Conservation (phyloP, 1,140 invertebrate species). For the Zaprionus tsacasi region DNA sequence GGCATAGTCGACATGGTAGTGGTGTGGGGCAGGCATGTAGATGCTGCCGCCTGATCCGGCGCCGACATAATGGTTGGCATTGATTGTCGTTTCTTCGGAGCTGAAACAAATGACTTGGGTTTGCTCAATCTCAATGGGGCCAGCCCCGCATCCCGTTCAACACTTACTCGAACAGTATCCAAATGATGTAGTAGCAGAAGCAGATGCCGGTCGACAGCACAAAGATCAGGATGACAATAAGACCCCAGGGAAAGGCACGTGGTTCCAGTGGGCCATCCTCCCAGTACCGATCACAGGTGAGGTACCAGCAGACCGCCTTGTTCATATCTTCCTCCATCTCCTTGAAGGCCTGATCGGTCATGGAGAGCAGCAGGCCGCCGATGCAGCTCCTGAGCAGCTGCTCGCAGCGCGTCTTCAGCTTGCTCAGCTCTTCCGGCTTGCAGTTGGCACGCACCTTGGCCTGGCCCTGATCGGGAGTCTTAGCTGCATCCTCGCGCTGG, state of each 20-base stretch:
- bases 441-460: conserved; percentile 91
- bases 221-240: conserved; percentile 90
- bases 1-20: conserved; percentile 71
- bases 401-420: conserved; percentile 89
- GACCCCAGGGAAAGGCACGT: conserved; percentile 91
- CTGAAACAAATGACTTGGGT: conserved; percentile 83
- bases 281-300: conserved; percentile 96
- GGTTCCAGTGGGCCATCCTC: conserved; percentile 91
- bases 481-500: conserved; percentile 50
- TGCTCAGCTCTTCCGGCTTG: conserved; percentile 91
- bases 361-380: conserved; percentile 90
- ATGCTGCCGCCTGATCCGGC: conserved; percentile 58
- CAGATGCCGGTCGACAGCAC: conserved; percentile 92
- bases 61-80: conserved; percentile 66
- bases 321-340: conserved; percentile 95
- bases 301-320: conserved; percentile 94
- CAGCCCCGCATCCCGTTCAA: neutral
- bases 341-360: conserved; percentile 92
- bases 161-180: conserved; percentile 95
- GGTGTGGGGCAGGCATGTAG: conserved; percentile 74
- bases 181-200: conserved; percentile 95
- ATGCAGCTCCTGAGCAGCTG: conserved; percentile 89
- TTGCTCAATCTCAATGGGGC: conserved; percentile 72
- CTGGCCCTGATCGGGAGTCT: conserved; percentile 72
- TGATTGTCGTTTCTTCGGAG: conserved; percentile 84